Percentiles rank a stretch among this genome's conserved stretches.
Conservation (phyloP, 1,140 invertebrate genomes). For the Drosophila cardini region DNA sequence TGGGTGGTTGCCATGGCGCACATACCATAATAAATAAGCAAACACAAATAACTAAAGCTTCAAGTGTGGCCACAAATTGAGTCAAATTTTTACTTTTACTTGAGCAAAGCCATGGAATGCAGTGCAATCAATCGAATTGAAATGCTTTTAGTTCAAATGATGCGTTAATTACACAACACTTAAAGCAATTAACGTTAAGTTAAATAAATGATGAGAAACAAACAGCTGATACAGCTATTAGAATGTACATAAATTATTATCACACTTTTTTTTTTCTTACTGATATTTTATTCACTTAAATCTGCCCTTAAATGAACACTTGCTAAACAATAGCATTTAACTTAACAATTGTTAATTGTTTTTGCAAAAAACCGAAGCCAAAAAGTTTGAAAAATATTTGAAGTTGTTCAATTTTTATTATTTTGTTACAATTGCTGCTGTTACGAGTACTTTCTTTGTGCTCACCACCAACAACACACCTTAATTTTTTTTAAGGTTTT, state of each 20-base stretch:
- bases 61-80: constrained; percentile 77
- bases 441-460: constrained; percentile 25
- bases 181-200: constrained; percentile 21
- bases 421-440: constrained; percentile 28
- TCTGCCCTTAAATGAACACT: no score
- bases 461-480: not conserved
- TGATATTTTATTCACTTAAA: no score
- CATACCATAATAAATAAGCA: constrained; percentile 65
- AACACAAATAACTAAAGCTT: constrained; percentile 75
- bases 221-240: constrained; percentile 8
- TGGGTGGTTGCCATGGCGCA: constrained; percentile 71
- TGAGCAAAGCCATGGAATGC: constrained; percentile 15
- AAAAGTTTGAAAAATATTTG: constrained; percentile 13
- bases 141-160: constrained; percentile 25
- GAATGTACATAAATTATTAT: not conserved
- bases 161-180: constrained; percentile 37
- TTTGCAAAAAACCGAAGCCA: not conserved
- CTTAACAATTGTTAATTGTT: no score
- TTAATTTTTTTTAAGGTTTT: no score
- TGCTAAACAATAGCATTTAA: not conserved
- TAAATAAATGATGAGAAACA: not conserved
- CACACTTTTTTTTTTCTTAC: not conserved
- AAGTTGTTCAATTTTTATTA: constrained; percentile 10
- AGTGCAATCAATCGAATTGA: constrained; percentile 40
- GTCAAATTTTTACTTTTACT: constrained; percentile 70